phyloP scores from a whole-genome alignment of 2,113 vertebrate species.

The Bubo scandiacus region DNA sequence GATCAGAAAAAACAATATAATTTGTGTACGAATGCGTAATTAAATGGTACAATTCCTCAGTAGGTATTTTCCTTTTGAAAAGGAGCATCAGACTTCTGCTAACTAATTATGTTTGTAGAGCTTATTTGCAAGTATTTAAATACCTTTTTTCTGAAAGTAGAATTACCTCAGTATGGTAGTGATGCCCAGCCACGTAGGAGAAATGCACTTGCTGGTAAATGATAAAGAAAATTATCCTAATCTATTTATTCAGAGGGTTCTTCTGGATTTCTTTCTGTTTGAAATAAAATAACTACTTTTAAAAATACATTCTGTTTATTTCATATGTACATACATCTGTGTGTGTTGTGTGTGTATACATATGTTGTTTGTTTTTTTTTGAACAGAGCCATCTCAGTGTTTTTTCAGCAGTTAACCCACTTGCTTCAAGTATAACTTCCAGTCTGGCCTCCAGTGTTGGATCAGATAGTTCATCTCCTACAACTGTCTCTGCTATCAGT shows the following conservation, averaged over 20 bases:
- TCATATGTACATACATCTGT: neutral
- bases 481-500: constrained; percentile 82
- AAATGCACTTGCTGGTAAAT: neutral
- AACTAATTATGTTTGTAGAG: neutral
- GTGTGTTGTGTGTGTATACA: neutral
- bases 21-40: neutral
- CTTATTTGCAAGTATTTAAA: neutral
- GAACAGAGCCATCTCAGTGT: constrained; percentile 83
- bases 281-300: neutral
- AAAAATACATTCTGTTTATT: neutral
- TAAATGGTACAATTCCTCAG: neutral
- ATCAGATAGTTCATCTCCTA: constrained; percentile 88
- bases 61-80: neutral
- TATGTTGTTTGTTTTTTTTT: neutral
- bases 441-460: constrained; percentile 88
- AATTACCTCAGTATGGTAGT: neutral
- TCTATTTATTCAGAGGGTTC: neutral
- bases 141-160: neutral
- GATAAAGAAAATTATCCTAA: neutral
- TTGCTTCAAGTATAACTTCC: constrained; percentile 85
- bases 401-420: constrained; percentile 83
- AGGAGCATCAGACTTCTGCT: neutral
- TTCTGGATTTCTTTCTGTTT: neutral
- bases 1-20: neutral
- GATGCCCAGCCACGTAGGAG: neutral